These are phyloP conservation scores for Hybognathus amarus DNA, from an alignment of 2,797 vertebrate species.

Conservation along the genomic window DNA sequence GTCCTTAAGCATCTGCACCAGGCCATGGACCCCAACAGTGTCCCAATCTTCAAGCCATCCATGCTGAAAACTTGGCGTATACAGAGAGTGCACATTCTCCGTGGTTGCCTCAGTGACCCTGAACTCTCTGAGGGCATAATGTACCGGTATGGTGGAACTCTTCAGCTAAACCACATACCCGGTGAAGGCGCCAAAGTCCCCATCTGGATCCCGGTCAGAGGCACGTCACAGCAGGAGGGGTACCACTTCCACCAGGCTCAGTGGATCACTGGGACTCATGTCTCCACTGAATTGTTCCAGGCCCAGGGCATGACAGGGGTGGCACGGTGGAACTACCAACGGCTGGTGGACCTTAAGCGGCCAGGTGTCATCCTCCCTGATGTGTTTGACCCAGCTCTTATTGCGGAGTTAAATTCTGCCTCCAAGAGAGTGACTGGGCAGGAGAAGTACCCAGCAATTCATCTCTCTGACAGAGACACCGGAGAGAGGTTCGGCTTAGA, in stretches of 20 bases:
- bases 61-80: slow-evolving; percentile 41
- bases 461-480: slow-evolving; percentile 20
- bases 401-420: slow-evolving; percentile 25
- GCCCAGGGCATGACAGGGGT: slow-evolving; percentile 56
- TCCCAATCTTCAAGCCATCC: slow-evolving; percentile 37
- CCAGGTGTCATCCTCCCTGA: slow-evolving; percentile 44
- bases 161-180: slow-evolving; percentile 36
- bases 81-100: slow-evolving; percentile 31
- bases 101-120: too few species aligned
- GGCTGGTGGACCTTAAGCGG: slow-evolving; percentile 53
- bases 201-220: slow-evolving; percentile 47
- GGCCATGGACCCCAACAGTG: slow-evolving; percentile 17
- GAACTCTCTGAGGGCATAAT: too few species aligned
- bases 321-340: slow-evolving; percentile 52
- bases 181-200: slow-evolving; percentile 44
- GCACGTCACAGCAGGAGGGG: slow-evolving; percentile 47
- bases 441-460: slow-evolving; percentile 35
- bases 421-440: slow-evolving; percentile 22
- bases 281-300: slow-evolving; percentile 39
- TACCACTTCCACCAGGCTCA: not conserved
- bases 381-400: slow-evolving; percentile 47
- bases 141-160: slow-evolving; percentile 18
- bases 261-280: slow-evolving; percentile 47
- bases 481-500: slow-evolving; percentile 51
- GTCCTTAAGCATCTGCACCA: slow-evolving; percentile 37